Evolutionary conservation across 2,888 invertebrate species (phyloP).

Genomic region (Hypomecis atomaria): DNA sequence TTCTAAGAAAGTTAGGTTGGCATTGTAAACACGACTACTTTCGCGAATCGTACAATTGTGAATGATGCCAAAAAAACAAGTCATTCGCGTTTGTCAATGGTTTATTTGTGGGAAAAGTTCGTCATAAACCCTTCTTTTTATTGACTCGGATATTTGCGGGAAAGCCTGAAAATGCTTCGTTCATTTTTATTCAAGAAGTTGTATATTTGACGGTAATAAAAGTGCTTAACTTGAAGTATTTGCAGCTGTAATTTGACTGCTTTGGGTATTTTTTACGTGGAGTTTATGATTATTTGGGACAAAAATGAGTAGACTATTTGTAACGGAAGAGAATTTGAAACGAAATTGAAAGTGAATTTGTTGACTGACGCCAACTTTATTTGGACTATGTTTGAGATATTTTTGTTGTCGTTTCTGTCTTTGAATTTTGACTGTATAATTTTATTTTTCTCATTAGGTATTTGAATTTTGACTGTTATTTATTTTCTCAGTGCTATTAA

Average conservation of each 20-base stretch:
- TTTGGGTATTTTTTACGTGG: too few relatives aligned
- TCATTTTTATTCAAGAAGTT: slow-evolving; percentile 31
- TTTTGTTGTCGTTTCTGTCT: too few relatives aligned
- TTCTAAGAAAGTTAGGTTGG: slow-evolving; percentile 57
- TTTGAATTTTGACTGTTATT: too few relatives aligned
- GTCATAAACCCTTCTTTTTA: slow-evolving; percentile 45
- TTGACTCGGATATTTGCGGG: slow-evolving; percentile 33
- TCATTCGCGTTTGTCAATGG: slow-evolving; percentile 64
- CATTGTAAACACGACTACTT: slow-evolving; percentile 72
- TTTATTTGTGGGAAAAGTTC: slow-evolving; percentile 61
- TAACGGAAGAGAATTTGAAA: too few relatives aligned
- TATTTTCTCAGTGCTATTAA: too few relatives aligned
- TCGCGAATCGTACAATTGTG: slow-evolving; percentile 62
- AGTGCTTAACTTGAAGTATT: background rate
- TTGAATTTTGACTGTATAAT: too few relatives aligned
- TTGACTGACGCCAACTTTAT: too few relatives aligned
- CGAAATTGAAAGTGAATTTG: too few relatives aligned
- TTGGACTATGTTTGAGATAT: too few relatives aligned
- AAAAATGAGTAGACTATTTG: too few relatives aligned
- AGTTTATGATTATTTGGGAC: too few relatives aligned
- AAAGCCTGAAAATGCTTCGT: slow-evolving; percentile 20
- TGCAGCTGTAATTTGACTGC: slow-evolving; percentile 2
- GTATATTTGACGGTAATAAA: slow-evolving; percentile 9
- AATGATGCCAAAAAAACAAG: slow-evolving; percentile 69
- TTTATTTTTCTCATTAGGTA: too few relatives aligned